A percentile compares a stretch with the other conserved stretches of the same genome.
phyloP scores from a whole-genome alignment of 2,797 vertebrate genomes.

The Florisuga fusca region DNA sequence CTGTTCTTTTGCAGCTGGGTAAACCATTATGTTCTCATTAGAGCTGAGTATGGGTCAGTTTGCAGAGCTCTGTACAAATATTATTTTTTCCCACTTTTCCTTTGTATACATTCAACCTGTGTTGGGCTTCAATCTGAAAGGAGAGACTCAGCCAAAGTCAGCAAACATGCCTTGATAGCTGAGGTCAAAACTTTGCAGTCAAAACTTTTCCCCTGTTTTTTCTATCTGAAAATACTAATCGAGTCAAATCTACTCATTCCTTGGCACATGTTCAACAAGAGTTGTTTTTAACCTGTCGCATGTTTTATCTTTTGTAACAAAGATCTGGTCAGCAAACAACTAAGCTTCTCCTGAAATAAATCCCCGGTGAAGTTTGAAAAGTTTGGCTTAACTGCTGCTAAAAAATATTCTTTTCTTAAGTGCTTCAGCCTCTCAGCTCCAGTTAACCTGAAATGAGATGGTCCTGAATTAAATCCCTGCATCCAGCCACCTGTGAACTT shows the following conservation, averaged over 20 bases:
- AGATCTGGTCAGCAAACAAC: not conserved
- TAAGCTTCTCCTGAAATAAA: slow-evolving; percentile 3
- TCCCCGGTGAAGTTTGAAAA: not conserved
- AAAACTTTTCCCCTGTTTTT: not conserved
- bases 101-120: slow-evolving; percentile 38
- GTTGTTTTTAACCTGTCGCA: not conserved
- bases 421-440: not conserved
- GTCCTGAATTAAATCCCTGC: not conserved
- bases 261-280: not conserved
- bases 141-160: slow-evolving; percentile 40
- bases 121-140: slow-evolving; percentile 1
- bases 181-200: not conserved
- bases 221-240: not conserved
- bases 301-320: not conserved
- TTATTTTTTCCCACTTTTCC: slow-evolving; percentile 46
- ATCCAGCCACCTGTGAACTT: not conserved
- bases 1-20: slow-evolving; percentile 50
- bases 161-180: slow-evolving; percentile 22
- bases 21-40: slow-evolving; percentile 42
- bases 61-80: slow-evolving; percentile 53
- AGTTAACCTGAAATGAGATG: not conserved
- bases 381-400: not conserved
- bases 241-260: not conserved
- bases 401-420: not conserved
- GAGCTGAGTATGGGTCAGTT: slow-evolving; percentile 3